Evolutionary conservation across 2,113 vertebrate genomes (phyloP), one percentile per base, ranked within the genome.

Genomic region (Vidua chalybeata): DNA sequence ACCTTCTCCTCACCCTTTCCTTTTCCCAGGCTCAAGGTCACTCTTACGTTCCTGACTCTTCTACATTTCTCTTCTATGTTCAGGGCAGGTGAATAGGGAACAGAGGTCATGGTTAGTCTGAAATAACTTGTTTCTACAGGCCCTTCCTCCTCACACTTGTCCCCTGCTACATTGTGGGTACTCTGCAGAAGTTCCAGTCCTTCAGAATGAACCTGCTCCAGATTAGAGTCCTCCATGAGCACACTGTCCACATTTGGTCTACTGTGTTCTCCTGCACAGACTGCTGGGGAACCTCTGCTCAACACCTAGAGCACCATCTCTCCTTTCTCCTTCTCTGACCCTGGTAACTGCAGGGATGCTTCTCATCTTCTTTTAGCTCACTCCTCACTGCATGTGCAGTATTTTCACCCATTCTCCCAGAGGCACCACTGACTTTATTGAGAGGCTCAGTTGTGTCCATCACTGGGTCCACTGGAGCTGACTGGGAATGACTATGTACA

Each of bases 381-480:
- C 12, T 92, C 27, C 26, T 82, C 30, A 26, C 22, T 55, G 6
- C 10, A 6, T 30, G 16, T 2, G 1, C 26, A 35, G 8, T 17
- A 8, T 83, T 94, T 93, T 64, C 24, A 15, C 5, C 15, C 28
- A 31, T 79, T 67, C 24, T 68, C 21, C 15, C 27, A 52, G 41
- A 48, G 27, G 21, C 15, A 71, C 3, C 45, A n/a, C 13, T 3
- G 11, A 5, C 12, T 52, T 64, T 30, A 6, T 9, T 61, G 59
- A 20, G 4, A 37, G 27, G 33, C 10, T 63, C 35, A 41, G 12
- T 4, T 37, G 14, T 45, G 49, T 37, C 35, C 30, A 28, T 45
- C 9, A 3, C 4, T 46, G 33, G 2, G 4, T 55, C 35, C 7
- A 1, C 0, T 35, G 39, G 26, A 81, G 6, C 12, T 13, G 4